Base-by-base conservation (phyloP, 2,797 vertebrate species). In the Streptopelia turtur region DNA sequence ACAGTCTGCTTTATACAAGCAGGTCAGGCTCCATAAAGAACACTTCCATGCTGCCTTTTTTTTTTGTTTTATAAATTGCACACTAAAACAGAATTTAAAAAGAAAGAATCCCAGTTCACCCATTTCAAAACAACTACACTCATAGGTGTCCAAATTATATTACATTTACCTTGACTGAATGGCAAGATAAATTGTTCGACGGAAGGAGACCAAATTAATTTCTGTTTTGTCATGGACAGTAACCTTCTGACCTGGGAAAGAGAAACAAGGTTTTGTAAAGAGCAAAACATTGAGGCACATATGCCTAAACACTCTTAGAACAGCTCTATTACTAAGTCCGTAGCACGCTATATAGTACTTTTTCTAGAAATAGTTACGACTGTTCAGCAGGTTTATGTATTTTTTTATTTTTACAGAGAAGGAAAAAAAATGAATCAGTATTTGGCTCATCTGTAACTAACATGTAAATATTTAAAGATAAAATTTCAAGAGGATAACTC, bases 211-310 rank as follows among this genome's bases (percentile, higher is more conserved):
- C 91, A 99, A 97, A 97, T 99, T 99, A 97, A 99, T 98, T 97
- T 99, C 99, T 17, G 99, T 99, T 98, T 99, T 98, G 97, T 99
- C 99, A 75, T 99, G 98, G 96, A 99, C 99, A 78, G 99, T 99
- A 87, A 99, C 97, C 96, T 99, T 99, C 95, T 98, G 98, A 96
- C 99, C 98, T 97, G 95, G 96, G 98, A 98, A 86, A 97, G 33
- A 88, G 93, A 96, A 71, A 49, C 68, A 75, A 23, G 35, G 50
- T 72, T 43, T 87, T 75, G 8, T 71, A 60, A 76, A 89, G 6
- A 77, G 11, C 15, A 85, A 68, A 92, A 35, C 11, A 66, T 27
- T 78, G 85, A 64, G 24, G 31, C 27, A 64, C 5, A 75, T n/a
- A 52, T 1, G 60, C 0, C 1, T 4, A 78, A 69, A 31, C 45